Evolutionary conservation across 2,113 vertebrate genomes (phyloP).

Genomic region (Casuarius casuarius): DNA sequence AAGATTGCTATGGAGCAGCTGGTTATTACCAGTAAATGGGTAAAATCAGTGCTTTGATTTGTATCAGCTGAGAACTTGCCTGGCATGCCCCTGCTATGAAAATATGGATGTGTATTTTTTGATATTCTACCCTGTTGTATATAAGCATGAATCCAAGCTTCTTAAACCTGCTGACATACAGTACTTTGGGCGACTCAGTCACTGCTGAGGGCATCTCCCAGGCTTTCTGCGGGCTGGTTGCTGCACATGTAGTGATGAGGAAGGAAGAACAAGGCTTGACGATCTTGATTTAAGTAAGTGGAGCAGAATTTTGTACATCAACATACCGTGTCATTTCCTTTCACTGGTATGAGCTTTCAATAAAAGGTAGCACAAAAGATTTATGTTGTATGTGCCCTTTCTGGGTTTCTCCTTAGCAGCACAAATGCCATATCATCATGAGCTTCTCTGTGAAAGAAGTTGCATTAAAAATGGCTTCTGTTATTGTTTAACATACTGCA

Average conservation of each 20-base stretch:
- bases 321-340: neutral
- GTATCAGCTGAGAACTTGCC: neutral
- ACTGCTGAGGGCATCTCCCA: neutral
- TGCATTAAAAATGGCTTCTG: conserved; percentile 21
- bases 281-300: neutral
- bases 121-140: neutral
- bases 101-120: neutral
- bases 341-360: neutral
- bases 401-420: neutral
- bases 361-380: neutral
- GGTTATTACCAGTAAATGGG: neutral
- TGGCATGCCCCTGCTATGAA: neutral
- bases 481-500: conserved; percentile 12
- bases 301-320: neutral
- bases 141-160: neutral
- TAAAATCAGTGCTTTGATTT: neutral
- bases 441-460: neutral
- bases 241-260: neutral
- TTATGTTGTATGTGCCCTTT: neutral
- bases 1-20: neutral
- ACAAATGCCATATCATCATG: neutral
- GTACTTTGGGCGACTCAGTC: too few species aligned
- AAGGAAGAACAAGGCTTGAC: neutral
- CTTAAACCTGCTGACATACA: neutral
- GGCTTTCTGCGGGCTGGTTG: neutral